Evolutionary conservation across 1,140 invertebrate species (phyloP).

Genomic region (Hyphantria cunea): DNA sequence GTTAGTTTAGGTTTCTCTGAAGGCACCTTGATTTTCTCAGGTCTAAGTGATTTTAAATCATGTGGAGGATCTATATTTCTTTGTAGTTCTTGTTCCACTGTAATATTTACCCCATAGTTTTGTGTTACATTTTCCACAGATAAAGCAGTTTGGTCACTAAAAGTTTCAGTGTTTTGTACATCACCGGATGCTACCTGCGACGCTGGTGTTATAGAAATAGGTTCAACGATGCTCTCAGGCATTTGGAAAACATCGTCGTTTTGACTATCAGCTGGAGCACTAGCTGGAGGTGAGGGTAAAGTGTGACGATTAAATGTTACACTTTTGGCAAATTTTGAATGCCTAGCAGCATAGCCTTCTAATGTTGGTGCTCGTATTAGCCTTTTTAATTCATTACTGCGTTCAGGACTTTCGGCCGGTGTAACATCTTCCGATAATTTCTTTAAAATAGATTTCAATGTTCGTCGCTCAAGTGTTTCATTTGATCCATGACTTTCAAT

Average conservation of each 20-base stretch:
- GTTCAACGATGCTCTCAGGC: conserved; percentile 44
- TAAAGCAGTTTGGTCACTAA: conserved; percentile 46
- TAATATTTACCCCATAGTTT: conserved; percentile 49
- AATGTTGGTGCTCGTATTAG: conserved; percentile 90
- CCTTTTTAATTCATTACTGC: conserved; percentile 83
- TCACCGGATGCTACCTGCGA: conserved; percentile 30
- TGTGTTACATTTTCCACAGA: conserved; percentile 34
- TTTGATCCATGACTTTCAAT: conserved; percentile 87
- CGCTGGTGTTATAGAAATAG: conserved; percentile 39
- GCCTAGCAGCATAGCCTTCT: conserved; percentile 92
- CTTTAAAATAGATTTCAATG: conserved; percentile 93
- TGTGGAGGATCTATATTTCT: conserved; percentile 56
- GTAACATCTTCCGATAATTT: conserved; percentile 87
- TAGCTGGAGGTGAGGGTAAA: conserved; percentile 88
- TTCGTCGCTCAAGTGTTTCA: conserved; percentile 90
- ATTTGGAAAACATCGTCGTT: conserved; percentile 61
- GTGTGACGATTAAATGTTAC: conserved; percentile 94
- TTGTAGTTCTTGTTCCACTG: conserved; percentile 51
- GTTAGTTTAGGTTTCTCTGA: conserved; percentile 75
- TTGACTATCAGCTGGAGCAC: conserved; percentile 67
- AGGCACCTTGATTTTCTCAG: conserved; percentile 78
- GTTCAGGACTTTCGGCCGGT: conserved; percentile 66
- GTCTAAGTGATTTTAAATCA: conserved; percentile 63
- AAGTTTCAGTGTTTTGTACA: conserved; percentile 27
- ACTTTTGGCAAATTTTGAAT: conserved; percentile 93